These are phyloP conservation scores for Capricornis sumatraensis DNA, from an alignment of 2,113 vertebrate genomes.

Conservation along the genomic window DNA sequence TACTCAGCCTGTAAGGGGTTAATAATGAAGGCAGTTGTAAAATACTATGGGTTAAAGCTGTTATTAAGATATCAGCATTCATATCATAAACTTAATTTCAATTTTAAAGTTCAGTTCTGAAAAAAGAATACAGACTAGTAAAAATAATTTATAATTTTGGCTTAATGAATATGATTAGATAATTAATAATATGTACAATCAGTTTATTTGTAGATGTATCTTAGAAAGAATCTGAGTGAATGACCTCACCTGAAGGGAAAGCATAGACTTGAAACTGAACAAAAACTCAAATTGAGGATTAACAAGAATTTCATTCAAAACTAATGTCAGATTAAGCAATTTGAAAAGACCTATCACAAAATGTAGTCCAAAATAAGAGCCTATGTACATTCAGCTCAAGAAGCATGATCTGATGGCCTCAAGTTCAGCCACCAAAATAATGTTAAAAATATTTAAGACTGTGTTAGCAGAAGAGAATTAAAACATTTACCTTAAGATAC, in stretches of 20 bases:
- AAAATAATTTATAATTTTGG: background rate
- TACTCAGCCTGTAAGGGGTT: background rate
- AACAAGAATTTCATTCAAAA: conserved; percentile 28
- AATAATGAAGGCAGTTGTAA: background rate
- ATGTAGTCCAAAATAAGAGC: background rate
- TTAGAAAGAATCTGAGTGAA: conserved; percentile 20
- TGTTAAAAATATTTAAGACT: conserved; percentile 22
- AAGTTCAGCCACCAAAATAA: background rate
- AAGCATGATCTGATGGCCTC: background rate
- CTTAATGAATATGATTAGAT: background rate
- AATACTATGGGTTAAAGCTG: background rate
- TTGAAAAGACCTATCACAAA: conserved; percentile 8
- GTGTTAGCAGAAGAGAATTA: background rate
- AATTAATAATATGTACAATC: background rate
- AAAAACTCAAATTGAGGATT: background rate
- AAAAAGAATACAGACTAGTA: background rate
- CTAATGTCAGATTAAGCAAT: background rate
- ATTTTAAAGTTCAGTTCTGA: conserved; percentile 7
- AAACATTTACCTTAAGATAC: conserved; percentile 5
- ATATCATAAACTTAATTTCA: background rate
- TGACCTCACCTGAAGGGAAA: background rate
- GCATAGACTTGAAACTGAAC: background rate
- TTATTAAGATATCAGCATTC: background rate
- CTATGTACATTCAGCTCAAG: background rate
- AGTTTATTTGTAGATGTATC: background rate